Conservation (phyloP, 2,797 vertebrate species). For the Eulemur mongoz region DNA sequence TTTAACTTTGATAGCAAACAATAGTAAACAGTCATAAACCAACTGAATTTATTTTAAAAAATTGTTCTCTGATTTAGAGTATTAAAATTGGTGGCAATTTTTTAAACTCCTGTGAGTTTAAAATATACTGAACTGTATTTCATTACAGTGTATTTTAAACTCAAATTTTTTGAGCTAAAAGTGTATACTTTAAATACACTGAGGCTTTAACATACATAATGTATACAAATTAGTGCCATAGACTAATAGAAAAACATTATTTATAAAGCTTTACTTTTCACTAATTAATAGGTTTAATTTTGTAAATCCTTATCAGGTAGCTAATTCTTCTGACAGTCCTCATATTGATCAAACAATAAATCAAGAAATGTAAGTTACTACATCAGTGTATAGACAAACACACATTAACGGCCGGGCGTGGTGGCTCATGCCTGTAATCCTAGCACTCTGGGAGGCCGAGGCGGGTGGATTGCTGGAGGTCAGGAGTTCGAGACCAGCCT, state of each 20-base stretch:
- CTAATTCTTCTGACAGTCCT: not conserved
- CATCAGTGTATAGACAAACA: not conserved
- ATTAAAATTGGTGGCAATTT: not conserved
- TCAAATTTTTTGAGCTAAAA: not conserved
- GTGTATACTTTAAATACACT: not conserved
- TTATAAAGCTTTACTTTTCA: not conserved
- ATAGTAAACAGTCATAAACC: not conserved
- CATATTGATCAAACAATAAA: slow-evolving; percentile 6
- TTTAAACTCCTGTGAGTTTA: not conserved
- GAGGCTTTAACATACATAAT: not conserved
- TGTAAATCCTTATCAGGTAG: not conserved
- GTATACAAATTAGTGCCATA: not conserved
- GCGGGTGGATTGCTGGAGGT: too few relatives aligned
- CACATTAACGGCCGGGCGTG: not conserved
- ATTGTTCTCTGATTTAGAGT: not conserved
- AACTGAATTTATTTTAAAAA: not conserved
- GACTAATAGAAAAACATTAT: not conserved
- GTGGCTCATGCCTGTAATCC: too few relatives aligned
- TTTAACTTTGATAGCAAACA: slow-evolving; percentile 33
- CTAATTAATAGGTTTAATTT: slow-evolving; percentile 25
- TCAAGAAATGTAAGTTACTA: not conserved
- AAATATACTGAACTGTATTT: too few relatives aligned
- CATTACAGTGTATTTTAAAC: not conserved
- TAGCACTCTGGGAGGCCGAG: too few relatives aligned
- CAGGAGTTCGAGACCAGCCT: too few relatives aligned